phyloP scores from a whole-genome alignment of 2,888 invertebrate species.

The Xestia ashworthii region DNA sequence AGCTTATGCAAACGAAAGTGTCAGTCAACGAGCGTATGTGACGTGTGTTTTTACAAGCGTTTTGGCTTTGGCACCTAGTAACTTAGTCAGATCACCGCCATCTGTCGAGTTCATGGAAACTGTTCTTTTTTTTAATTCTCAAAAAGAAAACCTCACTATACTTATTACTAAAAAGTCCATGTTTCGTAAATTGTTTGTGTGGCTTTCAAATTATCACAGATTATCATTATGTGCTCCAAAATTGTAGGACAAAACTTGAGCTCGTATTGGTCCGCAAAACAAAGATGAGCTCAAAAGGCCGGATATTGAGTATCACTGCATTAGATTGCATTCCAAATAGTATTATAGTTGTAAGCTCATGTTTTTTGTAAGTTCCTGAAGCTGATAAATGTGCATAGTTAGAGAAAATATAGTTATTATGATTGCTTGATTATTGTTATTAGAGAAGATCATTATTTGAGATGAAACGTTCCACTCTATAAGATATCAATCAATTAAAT shows the following conservation, averaged over 20 bases:
- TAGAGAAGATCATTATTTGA: not conserved
- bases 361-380: constrained; percentile 43
- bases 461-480: not conserved
- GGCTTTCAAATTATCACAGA: not conserved
- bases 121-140: no score
- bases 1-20: no score
- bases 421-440: constrained; percentile 21
- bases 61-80: no score
- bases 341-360: constrained; percentile 33
- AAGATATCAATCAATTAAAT: not conserved
- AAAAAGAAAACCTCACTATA: no score
- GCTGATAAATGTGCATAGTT: constrained; percentile 33
- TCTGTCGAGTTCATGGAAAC: no score
- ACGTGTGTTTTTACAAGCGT: no score
- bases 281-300: not conserved
- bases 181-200: no score
- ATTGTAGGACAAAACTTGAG: not conserved
- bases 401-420: not conserved
- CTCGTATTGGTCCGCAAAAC: not conserved
- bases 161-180: no score
- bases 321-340: constrained; percentile 16
- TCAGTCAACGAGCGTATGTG: no score
- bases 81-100: no score
- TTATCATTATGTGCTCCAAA: not conserved
- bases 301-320: constrained; percentile 21